Base-by-base conservation (phyloP, 2,888 invertebrate species). In the Smittia aterrima region DNA sequence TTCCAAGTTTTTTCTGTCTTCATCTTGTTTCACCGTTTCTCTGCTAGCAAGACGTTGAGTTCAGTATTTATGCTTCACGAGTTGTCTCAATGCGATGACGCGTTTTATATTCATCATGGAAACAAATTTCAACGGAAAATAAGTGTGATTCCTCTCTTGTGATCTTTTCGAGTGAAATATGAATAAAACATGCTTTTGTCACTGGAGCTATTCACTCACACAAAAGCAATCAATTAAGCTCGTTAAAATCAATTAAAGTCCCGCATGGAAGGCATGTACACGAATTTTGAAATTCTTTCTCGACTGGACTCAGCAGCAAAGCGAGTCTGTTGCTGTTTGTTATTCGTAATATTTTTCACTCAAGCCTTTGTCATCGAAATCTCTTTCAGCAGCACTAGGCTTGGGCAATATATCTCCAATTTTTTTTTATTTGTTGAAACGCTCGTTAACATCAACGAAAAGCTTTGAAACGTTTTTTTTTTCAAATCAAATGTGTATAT, bases 171-270 rank as follows among this genome's bases (percentile, higher is more conserved):
- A 58, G 58, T 58, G 58, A 58, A 58, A 22, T 20, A 58, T 58
- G 47, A 47, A 47, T 47, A 47, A 47, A 47, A 47, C 47, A 47
- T 47, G 47, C 47, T 47, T 47, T 47, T 47, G 47, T 47, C 47
- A 47, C 47, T 47, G 13, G n/a, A 47, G 47, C 47, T 16, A 47
- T 16, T 47, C 77, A 81, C 82, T 77, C 79, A 80, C 78, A 83
- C 83, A 78, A 74, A 75, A 53, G 77, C 81, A 79, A 76, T 77
- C 83, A 83, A 83, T 83, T 83, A 82, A 82, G 80, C 81, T 83
- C 80, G 80, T 83, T 83, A 83, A 83, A 81, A 82, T 82, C 82
- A 83, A 83, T 83, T 83, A 83, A 83, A 81, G 79, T 82, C 83
- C 83, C 83, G 83, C 83, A 83, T 83, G 70, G 32, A 68, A 47